Evolutionary conservation across 2,888 invertebrate genomes (phyloP), one percentile per base, ranked within the genome.

Genomic region (Altica lythri): DNA sequence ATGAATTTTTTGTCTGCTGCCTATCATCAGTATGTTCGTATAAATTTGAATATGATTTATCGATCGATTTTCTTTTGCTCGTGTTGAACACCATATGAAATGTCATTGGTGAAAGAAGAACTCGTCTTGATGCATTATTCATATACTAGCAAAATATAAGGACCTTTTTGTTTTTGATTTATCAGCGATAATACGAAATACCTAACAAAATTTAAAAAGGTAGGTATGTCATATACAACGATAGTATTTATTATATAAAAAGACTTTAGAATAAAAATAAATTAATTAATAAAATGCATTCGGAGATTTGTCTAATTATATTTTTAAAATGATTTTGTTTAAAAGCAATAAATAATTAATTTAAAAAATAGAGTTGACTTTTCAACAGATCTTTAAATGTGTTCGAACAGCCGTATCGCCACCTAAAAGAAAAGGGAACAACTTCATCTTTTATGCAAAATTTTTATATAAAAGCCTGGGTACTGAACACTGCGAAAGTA

Each of bases 381-480:
- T n/a, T n/a, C n/a, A n/a, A n/a, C n/a, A n/a, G n/a, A n/a, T n/a
- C n/a, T n/a, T n/a, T n/a, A n/a, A 37, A 37, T 37, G n/a, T n/a
- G 17, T n/a, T 10, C 10, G 10, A 17, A 17, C 10, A 9, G 17
- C 16, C 5, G n/a, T 17, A 17, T 2, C n/a, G 17, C 16, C 32
- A 30, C 32, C 12, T 10, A 12, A 29, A 30, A 19, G 32, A 44
- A 44, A 44, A 25, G 35, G 5, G 35, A 25, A 25, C 32, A 34
- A n/a, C 22, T 45, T 45, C 45, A 45, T 45, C 19, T 45, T 35
- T 45, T 45, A 45, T 45, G 35, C 45, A 45, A 45, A 35, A 45
- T 22, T 45, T 27, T 45, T 34, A 14, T 45, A 32, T 45, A 45
- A 32, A 45, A 22, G 19, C 37, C 47, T 48, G 29, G 38, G 29